These are phyloP conservation scores for Spinus olivaceus DNA, from an alignment of 2,797 vertebrate species.

Conservation along the genomic window DNA sequence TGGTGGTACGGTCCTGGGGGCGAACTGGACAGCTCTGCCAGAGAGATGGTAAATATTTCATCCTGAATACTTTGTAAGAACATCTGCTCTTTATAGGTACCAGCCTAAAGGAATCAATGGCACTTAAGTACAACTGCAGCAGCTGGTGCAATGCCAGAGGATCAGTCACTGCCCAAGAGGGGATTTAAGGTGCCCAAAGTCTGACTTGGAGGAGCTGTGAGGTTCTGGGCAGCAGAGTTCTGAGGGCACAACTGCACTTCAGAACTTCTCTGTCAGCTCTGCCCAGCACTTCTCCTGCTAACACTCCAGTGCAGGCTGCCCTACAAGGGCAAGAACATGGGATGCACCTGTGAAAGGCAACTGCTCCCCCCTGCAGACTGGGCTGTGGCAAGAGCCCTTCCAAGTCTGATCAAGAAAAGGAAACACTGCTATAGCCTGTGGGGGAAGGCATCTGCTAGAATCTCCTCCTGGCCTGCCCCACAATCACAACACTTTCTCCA, in stretches of 20 bases:
- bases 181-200: background rate
- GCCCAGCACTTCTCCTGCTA: background rate
- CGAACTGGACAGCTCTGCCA: slow-evolving; percentile 91
- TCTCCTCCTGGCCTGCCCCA: background rate
- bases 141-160: background rate
- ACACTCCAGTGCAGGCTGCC: background rate
- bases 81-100: background rate
- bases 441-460: background rate
- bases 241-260: background rate
- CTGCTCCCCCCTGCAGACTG: background rate
- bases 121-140: background rate
- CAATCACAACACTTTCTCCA: background rate
- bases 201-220: background rate
- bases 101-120: background rate
- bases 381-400: background rate
- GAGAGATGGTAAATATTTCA: background rate
- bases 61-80: background rate
- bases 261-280: background rate
- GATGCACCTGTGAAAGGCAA: fast-evolving
- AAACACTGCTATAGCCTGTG: background rate
- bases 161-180: background rate
- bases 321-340: background rate
- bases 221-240: background rate
- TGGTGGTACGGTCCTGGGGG: slow-evolving; percentile 95
- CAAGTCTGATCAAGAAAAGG: background rate